Evolutionary conservation across 2,113 vertebrate genomes (phyloP).

Genomic region (Forbesichthys agassizii): DNA sequence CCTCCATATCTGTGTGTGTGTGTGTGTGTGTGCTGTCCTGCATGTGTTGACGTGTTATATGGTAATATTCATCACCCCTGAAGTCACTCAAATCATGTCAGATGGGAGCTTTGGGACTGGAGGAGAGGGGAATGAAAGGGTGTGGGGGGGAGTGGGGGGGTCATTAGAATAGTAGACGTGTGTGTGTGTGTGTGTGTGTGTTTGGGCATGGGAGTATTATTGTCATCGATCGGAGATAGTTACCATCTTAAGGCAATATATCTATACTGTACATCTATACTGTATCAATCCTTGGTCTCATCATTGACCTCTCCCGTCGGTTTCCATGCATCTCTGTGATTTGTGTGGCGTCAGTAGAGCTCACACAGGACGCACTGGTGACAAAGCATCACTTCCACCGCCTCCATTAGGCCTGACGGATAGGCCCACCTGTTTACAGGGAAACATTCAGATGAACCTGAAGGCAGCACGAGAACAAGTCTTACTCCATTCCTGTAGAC

Average conservation of each 20-base stretch:
- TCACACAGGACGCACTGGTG: conserved; percentile 1
- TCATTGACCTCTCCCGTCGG: conserved; percentile 41
- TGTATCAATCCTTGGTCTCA: conserved; percentile 27
- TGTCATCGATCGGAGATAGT: conserved; percentile 68
- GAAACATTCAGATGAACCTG: conserved; percentile 23
- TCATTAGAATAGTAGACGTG: conserved; percentile 8
- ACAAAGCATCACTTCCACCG: background rate
- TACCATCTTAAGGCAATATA: conserved; percentile 66
- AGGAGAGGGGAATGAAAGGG: conserved; percentile 30
- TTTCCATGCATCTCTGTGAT: conserved; percentile 5
- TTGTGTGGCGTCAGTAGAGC: conserved; percentile 25
- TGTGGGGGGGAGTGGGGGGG: conserved; percentile 13
- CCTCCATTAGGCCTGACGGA: background rate
- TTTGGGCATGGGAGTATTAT: conserved; percentile 11
- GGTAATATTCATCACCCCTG: conserved; percentile 55
- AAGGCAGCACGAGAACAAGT: conserved; percentile 11
- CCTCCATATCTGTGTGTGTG: conserved; percentile 43
- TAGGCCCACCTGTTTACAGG: conserved; percentile 7
- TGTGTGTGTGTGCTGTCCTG: background rate
- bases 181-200: conserved; percentile 8
- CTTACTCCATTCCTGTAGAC: background rate
- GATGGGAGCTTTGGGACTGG: conserved; percentile 7
- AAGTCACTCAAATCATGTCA: conserved; percentile 35
- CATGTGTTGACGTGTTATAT: conserved; percentile 13
- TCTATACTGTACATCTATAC: conserved; percentile 44